phyloP scores from a whole-genome alignment of 2,888 invertebrate genomes.

The Erebia aethiops region DNA sequence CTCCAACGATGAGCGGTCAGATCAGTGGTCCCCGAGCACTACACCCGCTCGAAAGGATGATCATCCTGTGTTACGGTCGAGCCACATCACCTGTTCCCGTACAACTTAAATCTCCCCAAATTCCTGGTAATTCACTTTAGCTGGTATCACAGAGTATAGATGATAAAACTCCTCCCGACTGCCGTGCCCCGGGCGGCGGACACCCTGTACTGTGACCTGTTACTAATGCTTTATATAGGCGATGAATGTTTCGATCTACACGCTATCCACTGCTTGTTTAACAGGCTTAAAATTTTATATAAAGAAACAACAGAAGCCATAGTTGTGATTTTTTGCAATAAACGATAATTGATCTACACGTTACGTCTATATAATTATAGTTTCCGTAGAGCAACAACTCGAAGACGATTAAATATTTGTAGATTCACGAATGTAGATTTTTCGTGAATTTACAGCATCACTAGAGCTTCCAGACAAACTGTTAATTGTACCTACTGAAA shows the following conservation, averaged over 20 bases:
- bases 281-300: conserved; percentile 3
- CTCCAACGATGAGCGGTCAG: no score
- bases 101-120: conserved; percentile 25
- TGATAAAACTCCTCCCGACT: conserved; percentile 72
- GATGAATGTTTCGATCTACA: conserved; percentile 42
- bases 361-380: conserved; percentile 48
- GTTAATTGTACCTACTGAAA: conserved; percentile 65
- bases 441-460: conserved; percentile 69
- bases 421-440: conserved; percentile 67
- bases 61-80: no score
- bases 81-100: no score
- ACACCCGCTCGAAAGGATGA: no score
- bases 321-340: not conserved
- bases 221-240: conserved; percentile 47
- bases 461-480: conserved; percentile 64
- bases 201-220: conserved; percentile 66
- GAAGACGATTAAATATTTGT: conserved; percentile 77
- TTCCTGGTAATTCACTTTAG: conserved; percentile 44
- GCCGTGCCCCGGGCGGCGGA: conserved; percentile 71
- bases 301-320: not conserved
- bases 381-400: conserved; percentile 71
- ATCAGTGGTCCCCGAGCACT: no score
- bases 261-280: conserved; percentile 49
- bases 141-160: conserved; percentile 59
- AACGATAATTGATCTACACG: conserved; percentile 6